Percentiles rank a stretch among this genome's conserved stretches.
These are phyloP conservation scores for Synanthedon formicaeformis DNA, from an alignment of 2,888 invertebrate genomes.

Conservation along the genomic window DNA sequence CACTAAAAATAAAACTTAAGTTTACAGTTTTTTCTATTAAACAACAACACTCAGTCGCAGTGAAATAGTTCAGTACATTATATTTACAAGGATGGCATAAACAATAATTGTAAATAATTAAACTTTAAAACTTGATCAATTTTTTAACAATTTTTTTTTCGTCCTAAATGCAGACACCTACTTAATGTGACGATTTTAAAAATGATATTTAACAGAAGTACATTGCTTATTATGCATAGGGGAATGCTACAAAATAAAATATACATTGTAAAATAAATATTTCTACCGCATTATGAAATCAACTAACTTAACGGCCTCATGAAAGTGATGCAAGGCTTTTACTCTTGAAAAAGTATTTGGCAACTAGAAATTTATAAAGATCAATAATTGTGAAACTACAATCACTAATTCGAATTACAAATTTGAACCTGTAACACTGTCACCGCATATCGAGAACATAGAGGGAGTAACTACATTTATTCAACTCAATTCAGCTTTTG, in stretches of 20 bases:
- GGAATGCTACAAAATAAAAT: constrained; percentile 35
- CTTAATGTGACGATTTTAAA: constrained; percentile 10
- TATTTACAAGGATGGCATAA: constrained; percentile 55
- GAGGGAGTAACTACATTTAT: neutral
- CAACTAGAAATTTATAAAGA: constrained; percentile 63
- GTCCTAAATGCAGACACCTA: constrained; percentile 54
- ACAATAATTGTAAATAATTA: constrained; percentile 1
- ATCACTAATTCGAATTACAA: constrained; percentile 36
- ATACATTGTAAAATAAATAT: constrained; percentile 56
- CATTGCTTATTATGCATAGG: constrained; percentile 5
- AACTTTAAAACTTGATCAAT: constrained; percentile 6
- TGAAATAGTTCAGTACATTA: constrained; percentile 58
- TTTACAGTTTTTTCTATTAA: constrained; percentile 64
- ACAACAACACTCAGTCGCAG: constrained; percentile 67
- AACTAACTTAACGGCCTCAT: constrained; percentile 46
- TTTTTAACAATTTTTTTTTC: constrained; percentile 32
- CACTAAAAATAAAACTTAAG: constrained; percentile 68
- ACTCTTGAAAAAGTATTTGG: constrained; percentile 54
- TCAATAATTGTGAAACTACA: constrained; percentile 36
- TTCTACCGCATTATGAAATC: constrained; percentile 46
- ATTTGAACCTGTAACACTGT: constrained; percentile 47
- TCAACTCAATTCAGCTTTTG: too few species aligned
- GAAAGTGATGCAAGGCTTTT: constrained; percentile 50
- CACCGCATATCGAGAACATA: constrained; percentile 40
- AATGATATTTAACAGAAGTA: neutral